Conservation (phyloP, 2,888 invertebrate genomes). For the Sipha maydis region DNA sequence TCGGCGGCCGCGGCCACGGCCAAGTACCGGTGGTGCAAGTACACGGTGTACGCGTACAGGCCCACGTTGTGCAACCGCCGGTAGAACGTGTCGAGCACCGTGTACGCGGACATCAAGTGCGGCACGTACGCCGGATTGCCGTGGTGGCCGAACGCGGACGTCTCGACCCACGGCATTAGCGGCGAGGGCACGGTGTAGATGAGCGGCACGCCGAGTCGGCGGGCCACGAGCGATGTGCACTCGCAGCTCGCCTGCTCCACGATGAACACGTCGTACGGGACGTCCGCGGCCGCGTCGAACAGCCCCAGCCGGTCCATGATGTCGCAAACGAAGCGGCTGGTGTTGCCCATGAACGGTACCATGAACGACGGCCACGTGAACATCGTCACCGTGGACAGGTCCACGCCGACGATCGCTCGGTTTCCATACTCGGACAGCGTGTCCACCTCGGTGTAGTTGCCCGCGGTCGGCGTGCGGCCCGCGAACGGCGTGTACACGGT, state of each 20-base stretch:
- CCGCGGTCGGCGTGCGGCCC: background rate
- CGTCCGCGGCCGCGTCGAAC: background rate
- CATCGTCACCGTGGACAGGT: background rate
- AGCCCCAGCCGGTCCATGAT: background rate
- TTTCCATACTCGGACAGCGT: background rate
- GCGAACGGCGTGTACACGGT: slow-evolving; percentile 51
- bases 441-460: slow-evolving; percentile 18
- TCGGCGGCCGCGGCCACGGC: background rate
- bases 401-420: background rate
- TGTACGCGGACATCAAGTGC: slow-evolving; percentile 1
- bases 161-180: slow-evolving; percentile 18
- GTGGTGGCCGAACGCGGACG: slow-evolving; percentile 9
- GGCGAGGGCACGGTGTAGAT: slow-evolving; percentile 21
- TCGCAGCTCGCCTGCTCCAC: slow-evolving; percentile 17
- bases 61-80: background rate
- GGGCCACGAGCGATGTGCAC: slow-evolving; percentile 17
- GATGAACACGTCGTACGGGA: slow-evolving; percentile 27
- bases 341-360: slow-evolving; percentile 10
- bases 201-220: slow-evolving; percentile 25
- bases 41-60: background rate
- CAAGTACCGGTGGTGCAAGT: background rate
- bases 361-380: background rate
- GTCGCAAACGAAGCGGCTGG: slow-evolving; percentile 4
- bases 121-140: slow-evolving; percentile 8
- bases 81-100: background rate